phyloP scores from a whole-genome alignment of 2,113 vertebrate genomes.

The Acanthisitta chloris region DNA sequence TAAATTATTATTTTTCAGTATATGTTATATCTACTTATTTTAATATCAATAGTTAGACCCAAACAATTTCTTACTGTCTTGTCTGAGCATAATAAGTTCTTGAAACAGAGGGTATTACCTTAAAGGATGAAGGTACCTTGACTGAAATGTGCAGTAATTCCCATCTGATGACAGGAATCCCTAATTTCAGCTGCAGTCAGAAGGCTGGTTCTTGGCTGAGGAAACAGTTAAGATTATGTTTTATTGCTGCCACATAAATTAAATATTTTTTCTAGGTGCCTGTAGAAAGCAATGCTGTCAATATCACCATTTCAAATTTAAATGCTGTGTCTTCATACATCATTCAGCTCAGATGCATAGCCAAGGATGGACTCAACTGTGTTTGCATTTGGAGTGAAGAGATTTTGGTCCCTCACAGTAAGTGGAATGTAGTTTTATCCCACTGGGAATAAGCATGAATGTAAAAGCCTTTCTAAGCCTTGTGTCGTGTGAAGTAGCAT shows the following conservation, averaged over 20 bases:
- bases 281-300: not conserved
- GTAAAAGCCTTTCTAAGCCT: not conserved
- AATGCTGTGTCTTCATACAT: slow-evolving; percentile 31
- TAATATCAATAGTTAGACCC: not conserved
- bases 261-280: slow-evolving; percentile 17
- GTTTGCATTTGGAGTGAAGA: slow-evolving; percentile 57
- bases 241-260: not conserved
- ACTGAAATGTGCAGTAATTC: not conserved
- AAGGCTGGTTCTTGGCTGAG: not conserved
- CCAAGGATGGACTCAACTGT: not conserved
- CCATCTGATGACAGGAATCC: not conserved
- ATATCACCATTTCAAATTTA: slow-evolving; percentile 30
- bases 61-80: not conserved
- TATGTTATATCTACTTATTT: not conserved
- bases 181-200: not conserved
- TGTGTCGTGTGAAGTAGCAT: not conserved
- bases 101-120: not conserved
- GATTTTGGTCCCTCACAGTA: slow-evolving; percentile 58
- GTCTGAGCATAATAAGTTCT: not conserved
- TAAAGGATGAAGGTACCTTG: not conserved
- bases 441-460: not conserved
- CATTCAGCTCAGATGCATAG: slow-evolving; percentile 46
- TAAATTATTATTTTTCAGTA: not conserved
- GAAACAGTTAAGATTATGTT: not conserved
- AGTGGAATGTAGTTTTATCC: slow-evolving; percentile 1